phyloP scores from a whole-genome alignment of 2,888 invertebrate genomes.

The Phaedon cochleariae region DNA sequence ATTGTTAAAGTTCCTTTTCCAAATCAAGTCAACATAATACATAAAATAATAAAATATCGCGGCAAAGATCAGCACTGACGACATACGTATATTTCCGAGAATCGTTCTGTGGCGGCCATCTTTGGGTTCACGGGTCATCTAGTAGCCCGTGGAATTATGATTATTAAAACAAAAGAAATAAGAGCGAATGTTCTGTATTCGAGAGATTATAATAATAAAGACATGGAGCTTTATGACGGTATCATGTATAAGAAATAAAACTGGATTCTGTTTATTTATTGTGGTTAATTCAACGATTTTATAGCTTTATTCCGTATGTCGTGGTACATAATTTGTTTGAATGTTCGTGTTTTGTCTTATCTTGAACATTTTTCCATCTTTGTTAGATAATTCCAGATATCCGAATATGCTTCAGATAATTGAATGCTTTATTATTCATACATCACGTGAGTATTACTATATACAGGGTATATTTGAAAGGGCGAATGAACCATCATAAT shows the following conservation, averaged over 20 bases:
- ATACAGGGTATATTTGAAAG: no score
- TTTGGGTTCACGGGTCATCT: constrained; percentile 44
- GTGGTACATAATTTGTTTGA: constrained; percentile 23
- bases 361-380: neutral
- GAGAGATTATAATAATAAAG: constrained; percentile 36
- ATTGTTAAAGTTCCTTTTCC: constrained; percentile 38
- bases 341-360: constrained; percentile 13
- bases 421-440: no score
- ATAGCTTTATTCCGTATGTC: constrained; percentile 35
- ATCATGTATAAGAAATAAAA: constrained; percentile 43
- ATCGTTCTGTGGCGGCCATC: constrained; percentile 43
- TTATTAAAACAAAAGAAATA: constrained; percentile 46
- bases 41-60: constrained; percentile 42
- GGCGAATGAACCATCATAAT: no score
- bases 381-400: neutral
- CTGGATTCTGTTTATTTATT: constrained; percentile 43
- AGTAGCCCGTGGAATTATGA: constrained; percentile 44
- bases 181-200: constrained; percentile 42
- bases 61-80: constrained; percentile 44
- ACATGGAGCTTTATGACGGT: constrained; percentile 38
- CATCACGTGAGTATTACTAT: no score
- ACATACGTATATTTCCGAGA: constrained; percentile 42
- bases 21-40: constrained; percentile 27
- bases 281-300: constrained; percentile 38
- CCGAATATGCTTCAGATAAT: neutral